These are phyloP conservation scores for Pentalonia nigronervosa DNA, from an alignment of 1,140 invertebrate species.

Conservation along the genomic window DNA sequence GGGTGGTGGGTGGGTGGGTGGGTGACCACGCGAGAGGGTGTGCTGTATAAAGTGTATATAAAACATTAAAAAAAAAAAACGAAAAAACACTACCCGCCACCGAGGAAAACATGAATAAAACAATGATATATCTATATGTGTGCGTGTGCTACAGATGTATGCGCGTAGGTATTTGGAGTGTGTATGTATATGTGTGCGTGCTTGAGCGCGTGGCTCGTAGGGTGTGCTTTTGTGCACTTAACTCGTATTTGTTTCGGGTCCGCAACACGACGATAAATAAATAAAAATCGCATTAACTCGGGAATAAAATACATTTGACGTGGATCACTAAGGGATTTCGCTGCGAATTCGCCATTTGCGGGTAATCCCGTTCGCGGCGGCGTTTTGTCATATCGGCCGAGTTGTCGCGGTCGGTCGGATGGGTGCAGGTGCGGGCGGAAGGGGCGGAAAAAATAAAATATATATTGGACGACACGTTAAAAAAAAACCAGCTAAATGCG, in stretches of 20 bases:
- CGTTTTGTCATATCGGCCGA: conserved; percentile 31
- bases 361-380: conserved; percentile 41
- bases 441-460: not conserved
- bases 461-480: conserved; percentile 18
- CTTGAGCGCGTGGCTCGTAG: not conserved
- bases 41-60: not conserved
- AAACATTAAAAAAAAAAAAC: not conserved
- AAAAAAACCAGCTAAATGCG: conserved; percentile 7
- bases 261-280: conserved; percentile 30
- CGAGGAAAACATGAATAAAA: conserved; percentile 16
- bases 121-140: not conserved
- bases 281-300: conserved; percentile 49
- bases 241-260: conserved; percentile 33
- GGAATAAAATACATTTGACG: conserved; percentile 45
- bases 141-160: not conserved
- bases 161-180: not conserved
- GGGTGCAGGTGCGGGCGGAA: not conserved
- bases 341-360: not conserved
- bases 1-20: not conserved
- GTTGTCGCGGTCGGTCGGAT: not conserved
- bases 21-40: not conserved
- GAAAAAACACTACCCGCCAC: not conserved
- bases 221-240: conserved; percentile 19
- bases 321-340: conserved; percentile 45
- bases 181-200: too few relatives aligned